These are phyloP conservation scores for Thelaira solivaga DNA, from an alignment of 2,888 invertebrate species.

Conservation along the genomic window DNA sequence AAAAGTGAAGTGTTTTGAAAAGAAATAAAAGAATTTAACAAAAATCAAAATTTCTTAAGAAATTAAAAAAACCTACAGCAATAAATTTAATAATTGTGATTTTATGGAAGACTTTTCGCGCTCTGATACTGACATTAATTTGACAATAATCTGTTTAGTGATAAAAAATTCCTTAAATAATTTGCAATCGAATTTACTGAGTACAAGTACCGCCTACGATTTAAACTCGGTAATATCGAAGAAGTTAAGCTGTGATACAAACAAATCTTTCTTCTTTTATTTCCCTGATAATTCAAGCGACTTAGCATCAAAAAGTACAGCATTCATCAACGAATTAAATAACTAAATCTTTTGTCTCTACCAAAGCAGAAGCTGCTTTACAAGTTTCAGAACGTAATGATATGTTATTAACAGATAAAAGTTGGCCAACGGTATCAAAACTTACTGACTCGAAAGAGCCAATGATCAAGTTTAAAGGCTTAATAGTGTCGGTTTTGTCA, in stretches of 20 bases:
- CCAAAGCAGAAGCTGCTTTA: conserved; percentile 37
- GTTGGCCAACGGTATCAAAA: conserved; percentile 52
- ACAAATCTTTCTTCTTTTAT: conserved; percentile 58
- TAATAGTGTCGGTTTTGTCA: conserved; percentile 30
- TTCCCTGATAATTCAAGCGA: conserved; percentile 46
- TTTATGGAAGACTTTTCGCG: conserved; percentile 45
- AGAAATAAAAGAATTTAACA: no score
- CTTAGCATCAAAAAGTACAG: conserved; percentile 58
- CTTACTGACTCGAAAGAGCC: conserved; percentile 39
- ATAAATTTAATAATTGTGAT: conserved; percentile 61
- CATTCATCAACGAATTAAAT: conserved; percentile 21
- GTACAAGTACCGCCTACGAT: conserved; percentile 20
- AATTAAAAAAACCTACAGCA: conserved; percentile 70
- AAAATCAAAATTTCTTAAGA: no score
- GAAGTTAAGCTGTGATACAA: conserved; percentile 47
- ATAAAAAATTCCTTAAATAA: conserved; percentile 26
- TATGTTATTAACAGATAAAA: conserved; percentile 58
- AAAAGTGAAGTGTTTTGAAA: no score
- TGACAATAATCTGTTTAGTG: conserved; percentile 54
- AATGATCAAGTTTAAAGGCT: conserved; percentile 56
- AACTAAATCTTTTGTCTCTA: conserved; percentile 39
- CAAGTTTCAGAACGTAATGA: conserved; percentile 57
- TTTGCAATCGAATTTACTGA: conserved; percentile 23
- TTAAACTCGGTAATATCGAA: conserved; percentile 27
- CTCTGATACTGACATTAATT: conserved; percentile 66